Base-by-base conservation (phyloP, 1,140 invertebrate species). In the Penaeus indicus region DNA sequence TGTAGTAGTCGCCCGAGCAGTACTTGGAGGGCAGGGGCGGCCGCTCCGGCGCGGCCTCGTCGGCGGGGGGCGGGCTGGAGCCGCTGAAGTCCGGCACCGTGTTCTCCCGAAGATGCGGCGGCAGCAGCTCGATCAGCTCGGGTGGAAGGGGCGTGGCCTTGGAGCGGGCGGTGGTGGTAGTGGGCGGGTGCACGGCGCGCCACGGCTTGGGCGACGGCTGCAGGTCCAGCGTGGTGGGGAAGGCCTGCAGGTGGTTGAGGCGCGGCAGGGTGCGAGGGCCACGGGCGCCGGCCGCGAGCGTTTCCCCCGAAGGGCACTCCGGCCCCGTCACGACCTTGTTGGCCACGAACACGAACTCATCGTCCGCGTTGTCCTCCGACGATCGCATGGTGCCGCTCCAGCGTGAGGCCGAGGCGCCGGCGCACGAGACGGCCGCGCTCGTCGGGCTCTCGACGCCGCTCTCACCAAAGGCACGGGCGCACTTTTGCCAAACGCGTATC, bases 61-160 rank as follows among this genome's bases (percentile, higher is more conserved):
- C 72, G 13, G 69, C 22, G 21, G 72, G 27, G 0, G 84, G 32
- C 4, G 61, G 61, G 42, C 64, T 54, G 11, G 81, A 77, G 27
- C 63, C 47, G 11, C 79, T 27, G 25, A 42, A 88, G 19, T 88
- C 86, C n/a, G 86, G 67, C 18, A 88, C 82, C 1, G 86, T 88
- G 72, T 89, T 87, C 82, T 89, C 85, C 79, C 90, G 60, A 85
- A 89, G 82, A 22, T 87, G 90, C 13, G 90, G 90, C 25, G 90
- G 90, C 81, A 91, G 85, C 11, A 91, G 72, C 64, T 91, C 90
- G 47, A 91, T 84, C 25, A 91, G 80, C 67, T 91, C 90, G 32
- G 89, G 88, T 11, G 90, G 90, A 22, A 91, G 47, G 16, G 90
- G 90, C 21, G 90, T 88, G 60, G 54, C 88, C 67, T 87, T 89